Evolutionary conservation across 2,797 vertebrate genomes (phyloP).

Genomic region (Echiichthys vipera): DNA sequence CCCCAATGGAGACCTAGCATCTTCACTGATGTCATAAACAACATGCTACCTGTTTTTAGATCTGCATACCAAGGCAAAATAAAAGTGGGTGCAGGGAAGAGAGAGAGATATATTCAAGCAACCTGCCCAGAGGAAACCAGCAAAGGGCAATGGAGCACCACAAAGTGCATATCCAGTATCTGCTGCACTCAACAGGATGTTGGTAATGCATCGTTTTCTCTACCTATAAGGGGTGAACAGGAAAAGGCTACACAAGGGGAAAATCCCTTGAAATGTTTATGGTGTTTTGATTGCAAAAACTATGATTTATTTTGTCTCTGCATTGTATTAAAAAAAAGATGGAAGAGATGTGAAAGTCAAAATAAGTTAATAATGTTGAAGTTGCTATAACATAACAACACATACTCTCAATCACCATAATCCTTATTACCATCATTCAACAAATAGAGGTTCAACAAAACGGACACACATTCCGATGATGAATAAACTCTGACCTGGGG

Average conservation of each 20-base stretch:
- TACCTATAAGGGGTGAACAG: slow-evolving; percentile 72
- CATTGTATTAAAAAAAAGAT: slow-evolving; percentile 9
- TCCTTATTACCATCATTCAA: neutral
- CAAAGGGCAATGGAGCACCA: slow-evolving; percentile 79
- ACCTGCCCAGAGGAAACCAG: slow-evolving; percentile 78
- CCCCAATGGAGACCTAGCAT: slow-evolving; percentile 69
- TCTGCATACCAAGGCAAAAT: slow-evolving; percentile 39
- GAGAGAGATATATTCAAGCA: slow-evolving; percentile 31
- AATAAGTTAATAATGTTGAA: neutral
- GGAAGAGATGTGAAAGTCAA: neutral
- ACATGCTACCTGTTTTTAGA: slow-evolving; percentile 79
- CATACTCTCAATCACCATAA: neutral
- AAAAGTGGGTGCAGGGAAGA: slow-evolving; percentile 23
- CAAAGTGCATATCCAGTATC: slow-evolving; percentile 74
- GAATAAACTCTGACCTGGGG: neutral
- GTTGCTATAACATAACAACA: neutral
- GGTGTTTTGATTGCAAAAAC: slow-evolving; percentile 50
- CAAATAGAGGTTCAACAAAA: neutral
- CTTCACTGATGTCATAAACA: slow-evolving; percentile 63
- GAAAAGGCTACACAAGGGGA: slow-evolving; percentile 73
- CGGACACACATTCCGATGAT: neutral
- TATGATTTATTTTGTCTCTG: slow-evolving; percentile 8
- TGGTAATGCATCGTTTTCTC: slow-evolving; percentile 65
- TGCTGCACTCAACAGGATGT: slow-evolving; percentile 77
- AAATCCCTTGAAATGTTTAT: slow-evolving; percentile 74